Percentiles rank a stretch among this genome's conserved stretches.
Conservation (phyloP, 2,113 vertebrate genomes). For the Pachycephala philippinensis region DNA sequence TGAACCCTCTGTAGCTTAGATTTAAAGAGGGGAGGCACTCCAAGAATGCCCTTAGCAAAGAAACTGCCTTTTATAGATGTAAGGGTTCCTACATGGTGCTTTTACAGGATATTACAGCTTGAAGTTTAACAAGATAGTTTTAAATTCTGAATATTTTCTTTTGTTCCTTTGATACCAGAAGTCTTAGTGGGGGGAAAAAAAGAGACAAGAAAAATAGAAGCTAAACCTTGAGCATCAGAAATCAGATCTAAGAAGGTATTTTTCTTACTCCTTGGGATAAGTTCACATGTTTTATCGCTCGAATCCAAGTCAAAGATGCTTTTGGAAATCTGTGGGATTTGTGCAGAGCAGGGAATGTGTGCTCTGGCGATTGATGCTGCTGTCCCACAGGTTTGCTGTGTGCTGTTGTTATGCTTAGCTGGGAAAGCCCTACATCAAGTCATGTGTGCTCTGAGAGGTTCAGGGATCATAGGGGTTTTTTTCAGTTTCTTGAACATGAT, state of each 20-base stretch:
- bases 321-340: conserved; percentile 42
- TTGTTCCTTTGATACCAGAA: neutral
- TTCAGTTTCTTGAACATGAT: conserved; percentile 49
- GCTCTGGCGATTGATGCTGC: conserved; percentile 1
- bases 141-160: neutral
- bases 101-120: neutral
- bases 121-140: conserved; percentile 5
- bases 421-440: conserved; percentile 12
- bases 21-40: neutral
- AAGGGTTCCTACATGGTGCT: neutral
- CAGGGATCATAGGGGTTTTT: neutral
- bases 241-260: conserved; percentile 23
- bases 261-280: conserved; percentile 16
- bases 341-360: neutral
- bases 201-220: neutral
- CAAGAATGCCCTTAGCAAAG: neutral
- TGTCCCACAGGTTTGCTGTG: conserved; percentile 22
- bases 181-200: neutral
- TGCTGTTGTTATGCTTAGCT: neutral
- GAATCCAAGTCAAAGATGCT: conserved; percentile 32
- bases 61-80: neutral
- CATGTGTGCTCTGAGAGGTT: neutral
- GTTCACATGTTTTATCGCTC: conserved; percentile 8
- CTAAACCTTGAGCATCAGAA: neutral
- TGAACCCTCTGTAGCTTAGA: neutral